Conservation (phyloP, 1,140 invertebrate genomes). For the Calosoma granatense region DNA sequence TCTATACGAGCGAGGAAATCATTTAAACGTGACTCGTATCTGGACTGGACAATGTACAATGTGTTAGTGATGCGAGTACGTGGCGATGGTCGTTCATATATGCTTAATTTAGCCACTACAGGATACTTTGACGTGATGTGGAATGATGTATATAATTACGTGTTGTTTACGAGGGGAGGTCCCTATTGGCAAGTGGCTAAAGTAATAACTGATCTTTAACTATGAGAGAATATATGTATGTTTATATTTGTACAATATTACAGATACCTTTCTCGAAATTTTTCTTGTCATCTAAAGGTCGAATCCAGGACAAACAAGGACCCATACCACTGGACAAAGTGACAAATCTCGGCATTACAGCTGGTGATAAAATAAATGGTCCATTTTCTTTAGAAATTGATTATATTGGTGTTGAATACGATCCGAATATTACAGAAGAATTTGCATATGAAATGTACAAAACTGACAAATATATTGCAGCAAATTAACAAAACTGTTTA, state of each 20-base stretch:
- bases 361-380: constrained; percentile 66
- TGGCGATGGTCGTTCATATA: constrained; percentile 85
- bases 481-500: no score
- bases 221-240: constrained; percentile 1
- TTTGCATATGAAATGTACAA: constrained; percentile 88
- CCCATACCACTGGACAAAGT: constrained; percentile 48
- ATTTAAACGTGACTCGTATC: constrained; percentile 59
- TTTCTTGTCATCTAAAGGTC: constrained; percentile 68
- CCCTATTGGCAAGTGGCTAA: constrained; percentile 91
- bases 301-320: constrained; percentile 74
- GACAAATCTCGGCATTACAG: constrained; percentile 68
- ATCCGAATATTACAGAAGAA: constrained; percentile 65
- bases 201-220: constrained; percentile 37
- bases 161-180: constrained; percentile 83
- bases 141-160: constrained; percentile 76
- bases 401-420: constrained; percentile 75
- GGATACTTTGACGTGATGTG: constrained; percentile 68
- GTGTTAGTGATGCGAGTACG: constrained; percentile 74
- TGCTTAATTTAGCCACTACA: constrained; percentile 61
- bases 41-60: constrained; percentile 70
- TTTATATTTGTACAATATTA: constrained; percentile 25
- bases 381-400: constrained; percentile 89
- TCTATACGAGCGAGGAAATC: constrained; percentile 60
- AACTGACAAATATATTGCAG: constrained; percentile 52
- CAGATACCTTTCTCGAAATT: constrained; percentile 96